These are phyloP conservation scores for Spinus pinus DNA, from an alignment of 2,797 vertebrate genomes.

Conservation along the genomic window DNA sequence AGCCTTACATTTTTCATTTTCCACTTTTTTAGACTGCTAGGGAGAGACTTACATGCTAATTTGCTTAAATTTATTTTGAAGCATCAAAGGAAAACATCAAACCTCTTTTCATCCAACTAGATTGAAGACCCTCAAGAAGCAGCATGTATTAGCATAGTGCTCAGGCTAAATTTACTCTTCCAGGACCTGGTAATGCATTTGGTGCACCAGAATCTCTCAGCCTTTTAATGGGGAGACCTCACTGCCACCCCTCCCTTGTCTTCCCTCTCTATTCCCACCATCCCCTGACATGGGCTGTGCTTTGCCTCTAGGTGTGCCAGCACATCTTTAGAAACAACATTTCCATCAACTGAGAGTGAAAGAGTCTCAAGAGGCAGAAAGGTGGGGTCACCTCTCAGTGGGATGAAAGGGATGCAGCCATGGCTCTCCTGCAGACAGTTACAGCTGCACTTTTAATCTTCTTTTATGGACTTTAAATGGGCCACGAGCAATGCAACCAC, in stretches of 20 bases:
- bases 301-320: neutral
- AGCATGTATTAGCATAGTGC: neutral
- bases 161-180: neutral
- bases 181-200: neutral
- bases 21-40: neutral
- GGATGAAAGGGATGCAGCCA: neutral
- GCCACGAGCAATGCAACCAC: neutral
- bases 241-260: neutral
- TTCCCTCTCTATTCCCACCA: neutral
- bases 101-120: neutral
- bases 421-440: neutral
- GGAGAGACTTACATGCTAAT: neutral
- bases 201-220: neutral
- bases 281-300: neutral
- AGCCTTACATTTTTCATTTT: neutral
- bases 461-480: neutral
- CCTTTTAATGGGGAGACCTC: neutral
- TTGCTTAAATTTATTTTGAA: neutral
- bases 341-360: neutral
- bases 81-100: neutral
- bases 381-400: accelerated
- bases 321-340: neutral
- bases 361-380: neutral
- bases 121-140: neutral
- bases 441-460: neutral